phyloP scores from a whole-genome alignment of 2,888 invertebrate species.

The Drosophila algonquin region DNA sequence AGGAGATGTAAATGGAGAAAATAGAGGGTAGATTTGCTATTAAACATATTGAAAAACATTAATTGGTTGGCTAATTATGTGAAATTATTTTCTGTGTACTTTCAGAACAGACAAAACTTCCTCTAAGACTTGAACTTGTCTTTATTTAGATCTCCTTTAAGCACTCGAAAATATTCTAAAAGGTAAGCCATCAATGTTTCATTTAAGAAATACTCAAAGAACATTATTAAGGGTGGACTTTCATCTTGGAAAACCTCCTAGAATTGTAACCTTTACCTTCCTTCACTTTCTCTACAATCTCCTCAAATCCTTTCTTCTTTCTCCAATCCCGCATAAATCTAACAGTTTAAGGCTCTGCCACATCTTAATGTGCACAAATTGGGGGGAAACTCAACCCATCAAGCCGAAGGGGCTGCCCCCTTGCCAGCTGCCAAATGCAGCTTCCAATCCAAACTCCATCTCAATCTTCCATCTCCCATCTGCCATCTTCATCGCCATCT shows the following conservation, averaged over 20 bases:
- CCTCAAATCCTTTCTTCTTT: too few species aligned
- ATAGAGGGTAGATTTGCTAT: too few species aligned
- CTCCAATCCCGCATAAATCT: neutral
- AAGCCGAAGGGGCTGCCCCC: conserved; percentile 16
- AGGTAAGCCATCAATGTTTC: neutral
- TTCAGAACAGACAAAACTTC: neutral
- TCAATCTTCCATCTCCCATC: neutral
- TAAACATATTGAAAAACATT: neutral
- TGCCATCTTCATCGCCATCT: neutral
- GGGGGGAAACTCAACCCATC: conserved; percentile 36
- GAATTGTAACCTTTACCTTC: too few species aligned
- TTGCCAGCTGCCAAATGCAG: neutral
- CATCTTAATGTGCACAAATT: conserved; percentile 50
- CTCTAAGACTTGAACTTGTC: too few species aligned
- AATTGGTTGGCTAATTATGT: neutral
- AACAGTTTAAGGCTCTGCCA: conserved; percentile 18
- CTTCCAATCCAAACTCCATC: neutral
- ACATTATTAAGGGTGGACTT: too few species aligned
- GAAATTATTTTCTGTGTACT: neutral
- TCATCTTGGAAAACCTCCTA: too few species aligned
- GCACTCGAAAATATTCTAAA: neutral
- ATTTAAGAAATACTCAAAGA: too few species aligned
- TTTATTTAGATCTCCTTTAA: neutral
- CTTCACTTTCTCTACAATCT: too few species aligned
- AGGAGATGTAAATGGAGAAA: neutral